A percentile compares a stretch with the other conserved stretches of the same genome.
phyloP scores from a whole-genome alignment of 2,888 invertebrate genomes.

The Scaptomyza parva region DNA sequence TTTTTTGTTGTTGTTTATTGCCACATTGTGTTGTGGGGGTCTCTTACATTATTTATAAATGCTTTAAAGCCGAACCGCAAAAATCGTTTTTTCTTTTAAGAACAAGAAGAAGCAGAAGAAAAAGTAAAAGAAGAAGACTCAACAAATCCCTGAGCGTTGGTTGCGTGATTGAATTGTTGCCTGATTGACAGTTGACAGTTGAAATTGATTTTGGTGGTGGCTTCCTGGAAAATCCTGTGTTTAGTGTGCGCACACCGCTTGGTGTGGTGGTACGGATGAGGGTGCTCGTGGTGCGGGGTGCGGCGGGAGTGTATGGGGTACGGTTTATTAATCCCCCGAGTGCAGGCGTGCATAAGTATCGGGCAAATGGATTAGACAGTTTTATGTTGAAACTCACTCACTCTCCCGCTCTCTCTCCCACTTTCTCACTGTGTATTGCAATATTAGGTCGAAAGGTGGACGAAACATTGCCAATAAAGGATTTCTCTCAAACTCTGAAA shows the following conservation, averaged over 20 bases:
- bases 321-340: slow-evolving; percentile 76
- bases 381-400: slow-evolving; percentile 43
- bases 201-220: slow-evolving; percentile 77
- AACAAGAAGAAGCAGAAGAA: too few species aligned
- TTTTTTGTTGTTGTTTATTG: too few species aligned
- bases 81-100: slow-evolving; percentile 18
- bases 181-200: slow-evolving; percentile 83
- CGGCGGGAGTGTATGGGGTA: slow-evolving; percentile 48
- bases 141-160: slow-evolving; percentile 49
- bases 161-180: slow-evolving; percentile 80
- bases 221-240: slow-evolving; percentile 2
- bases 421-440: slow-evolving; percentile 18
- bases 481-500: slow-evolving; percentile 28
- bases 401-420: background rate
- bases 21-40: slow-evolving; percentile 1
- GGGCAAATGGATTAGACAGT: slow-evolving; percentile 80
- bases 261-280: too few species aligned
- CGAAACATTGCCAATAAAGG: slow-evolving; percentile 30
- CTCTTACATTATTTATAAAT: slow-evolving; percentile 48
- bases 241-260: background rate
- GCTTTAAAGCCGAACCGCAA: slow-evolving; percentile 55
- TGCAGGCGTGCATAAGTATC: slow-evolving; percentile 80
- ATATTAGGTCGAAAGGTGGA: slow-evolving; percentile 11
- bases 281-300: background rate
- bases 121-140: background rate